Evolutionary conservation across 1,140 invertebrate species (phyloP), one percentile per base, ranked within the genome.

Genomic region (Coelopa frigida): DNA sequence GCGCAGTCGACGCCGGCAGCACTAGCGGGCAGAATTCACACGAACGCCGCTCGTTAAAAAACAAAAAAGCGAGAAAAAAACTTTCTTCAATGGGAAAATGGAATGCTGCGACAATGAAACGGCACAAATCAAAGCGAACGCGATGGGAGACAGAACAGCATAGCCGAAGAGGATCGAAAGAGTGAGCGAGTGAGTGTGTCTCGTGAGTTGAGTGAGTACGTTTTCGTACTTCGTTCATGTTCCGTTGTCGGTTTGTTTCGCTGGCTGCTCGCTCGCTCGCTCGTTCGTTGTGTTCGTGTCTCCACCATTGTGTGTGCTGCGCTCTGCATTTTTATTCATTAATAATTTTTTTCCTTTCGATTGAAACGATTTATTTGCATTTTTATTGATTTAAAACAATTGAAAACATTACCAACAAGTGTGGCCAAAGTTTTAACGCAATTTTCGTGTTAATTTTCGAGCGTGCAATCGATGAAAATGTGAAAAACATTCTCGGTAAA

Each of bases 251-350:
- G n/a, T n/a, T n/a, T n/a, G n/a, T n/a, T n/a, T n/a, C n/a, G n/a
- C n/a, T n/a, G n/a, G n/a, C n/a, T n/a, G n/a, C n/a, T 60, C 55
- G 57, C 58, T 63, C 51, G 52, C 46, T 52, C 56, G 57, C 49
- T 42, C 40, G 55, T 52, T n/a, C 44, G 39, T 43, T 31, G 41
- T 43, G 41, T 43, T 27, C 27, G 41, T 43, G 41, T 43, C 41
- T 43, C 41, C 23, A 43, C n/a, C 27, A 43, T 20, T 31, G 31
- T 43, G 21, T 43, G 40, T 24, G 46, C 36, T 43, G 39, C 21
- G 46, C 40, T 48, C 40, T 42, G 40, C 46, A 48, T 44, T 49
- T 43, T 44, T n/a, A n/a, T n/a, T 49, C 35, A 44, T 44, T 44
- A 44, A 44, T 33, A 44, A 23, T 44, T 44, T 33, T 27, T 44